Evolutionary conservation across 2,113 vertebrate species (phyloP), one percentile per base, ranked within the genome.

Genomic region (Elachura formosa): DNA sequence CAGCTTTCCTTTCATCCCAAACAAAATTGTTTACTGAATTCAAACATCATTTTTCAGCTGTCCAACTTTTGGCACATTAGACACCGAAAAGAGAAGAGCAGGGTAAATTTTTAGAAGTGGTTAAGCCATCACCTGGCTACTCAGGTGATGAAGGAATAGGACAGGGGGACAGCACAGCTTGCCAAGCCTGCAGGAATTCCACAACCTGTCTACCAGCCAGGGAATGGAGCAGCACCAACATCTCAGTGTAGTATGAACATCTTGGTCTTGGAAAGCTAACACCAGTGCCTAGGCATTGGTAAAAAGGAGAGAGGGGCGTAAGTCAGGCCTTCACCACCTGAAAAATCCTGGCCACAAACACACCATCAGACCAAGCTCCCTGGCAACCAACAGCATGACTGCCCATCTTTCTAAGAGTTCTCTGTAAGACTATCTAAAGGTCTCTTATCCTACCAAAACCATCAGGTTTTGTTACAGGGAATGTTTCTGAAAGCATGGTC

Each of bases 301-400:
- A 63, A 45, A 68, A 63, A 46, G 10, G 11, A 36, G 20, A 75
- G 12, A 72, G 18, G 2, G 0, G 0, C 19, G 5, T 7, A 66
- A 75, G 26, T 14, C 54, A 87, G 45, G 49, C 52, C 69, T 46
- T 33, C 25, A 36, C 5, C 48, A 67, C 64, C 28, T 43, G 25
- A 90, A 71, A 90, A 90, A 77, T 24, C 15, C 0, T 46, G 15
- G 25, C 43, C 48, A 72, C 45, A 64, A 82, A 45, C 17, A 59
- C 46, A 48, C 2, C 0, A 0, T 21, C 41, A 73, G 69, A 61
- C 16, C 0, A 0, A 77, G 66, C 34, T 79, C 76, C 69, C 45
- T 23, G 45, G 48, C 3, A 26, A 33, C 23, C 0, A 0, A 78
- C 5, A 33, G 33, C 9, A 3, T 3, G 14, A 52, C 43, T 34